These are phyloP conservation scores for Sebastes schlegelii DNA, from an alignment of 2,113 vertebrate genomes.

Conservation along the genomic window DNA sequence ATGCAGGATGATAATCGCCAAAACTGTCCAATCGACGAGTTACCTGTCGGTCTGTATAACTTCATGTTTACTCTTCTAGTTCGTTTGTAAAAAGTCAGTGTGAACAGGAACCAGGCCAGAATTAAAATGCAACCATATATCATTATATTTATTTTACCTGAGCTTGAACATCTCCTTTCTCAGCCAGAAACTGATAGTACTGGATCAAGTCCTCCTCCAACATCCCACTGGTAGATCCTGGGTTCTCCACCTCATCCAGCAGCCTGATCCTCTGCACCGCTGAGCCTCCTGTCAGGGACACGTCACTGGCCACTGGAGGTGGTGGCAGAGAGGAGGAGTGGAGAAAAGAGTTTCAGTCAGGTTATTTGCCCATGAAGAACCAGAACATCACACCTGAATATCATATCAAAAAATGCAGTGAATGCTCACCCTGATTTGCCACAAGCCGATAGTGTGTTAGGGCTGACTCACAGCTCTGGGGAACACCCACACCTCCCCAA, in stretches of 20 bases:
- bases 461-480: constrained; percentile 97
- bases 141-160: constrained; percentile 81
- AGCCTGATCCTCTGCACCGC: constrained; percentile 96
- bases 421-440: constrained; percentile 92
- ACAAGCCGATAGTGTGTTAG: constrained; percentile 96
- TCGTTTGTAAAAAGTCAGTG: too few species aligned
- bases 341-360: not conserved
- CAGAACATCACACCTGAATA: not conserved
- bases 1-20: too few species aligned
- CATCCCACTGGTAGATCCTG: constrained; percentile 96
- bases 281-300: constrained; percentile 95
- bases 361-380: not conserved
- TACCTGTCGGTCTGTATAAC: too few species aligned
- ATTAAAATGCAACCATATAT: too few species aligned
- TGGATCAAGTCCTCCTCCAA: constrained; percentile 98
- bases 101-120: too few species aligned
- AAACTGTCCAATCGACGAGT: too few species aligned
- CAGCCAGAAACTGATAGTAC: constrained; percentile 98
- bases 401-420: not conserved
- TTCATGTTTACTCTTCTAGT: too few species aligned
- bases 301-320: constrained; percentile 93
- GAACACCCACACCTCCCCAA: constrained; percentile 97
- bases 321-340: not conserved
- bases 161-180: constrained; percentile 99
- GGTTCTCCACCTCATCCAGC: constrained; percentile 95